Base-by-base conservation (phyloP, 2,888 invertebrate genomes). In the Pterostichus madidus region DNA sequence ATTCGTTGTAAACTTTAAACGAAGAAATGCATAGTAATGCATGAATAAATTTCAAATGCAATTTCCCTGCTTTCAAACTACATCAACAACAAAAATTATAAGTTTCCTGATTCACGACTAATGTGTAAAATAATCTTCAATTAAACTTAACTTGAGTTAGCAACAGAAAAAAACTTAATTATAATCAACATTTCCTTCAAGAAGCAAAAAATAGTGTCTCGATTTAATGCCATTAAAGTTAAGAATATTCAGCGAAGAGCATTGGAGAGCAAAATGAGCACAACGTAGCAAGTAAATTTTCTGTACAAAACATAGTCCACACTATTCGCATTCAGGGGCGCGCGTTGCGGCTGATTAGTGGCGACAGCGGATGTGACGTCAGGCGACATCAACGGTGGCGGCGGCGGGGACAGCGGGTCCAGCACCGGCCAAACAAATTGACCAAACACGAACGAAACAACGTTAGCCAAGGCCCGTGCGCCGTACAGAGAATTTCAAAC, bases 361-460 rank as follows among this genome's bases (percentile, higher is more conserved):
- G 80, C 80, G 64, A 80, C 68, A 56, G 53, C 49, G 56, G 53
- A 53, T 53, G 80, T 71, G 71, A 80, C 80, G 64, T 80, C 80
- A 80, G 10, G 10, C 73, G 35, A 46, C 73, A 73, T 73, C 17
- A 35, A 61, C 35, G 32, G 61, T 15, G 75, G 52, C 52, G 46
- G 52, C 1, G 39, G 6, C 31, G n/a, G 32, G 64, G 46, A 17
- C 1, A 13, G 6, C 32, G 4, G 32, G 64, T 32, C 77, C 49
- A 75, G 64, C 53, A 35, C 32, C 86, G 87, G 86, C 86, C 88
- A 89, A 89, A 88, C 88, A 88, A 88, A 88, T 89, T 89, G 89
- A 89, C 89, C 89, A 89, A 89, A 89, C 88, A 88, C 87, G 73
- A 73, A 73, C 80, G 87, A 88, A 89, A 89, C 88, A 88, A 87